A percentile compares a stretch with the other conserved stretches of the same genome.
These are phyloP conservation scores for Harpalus rufipes DNA, from an alignment of 2,888 invertebrate species.

Conservation along the genomic window DNA sequence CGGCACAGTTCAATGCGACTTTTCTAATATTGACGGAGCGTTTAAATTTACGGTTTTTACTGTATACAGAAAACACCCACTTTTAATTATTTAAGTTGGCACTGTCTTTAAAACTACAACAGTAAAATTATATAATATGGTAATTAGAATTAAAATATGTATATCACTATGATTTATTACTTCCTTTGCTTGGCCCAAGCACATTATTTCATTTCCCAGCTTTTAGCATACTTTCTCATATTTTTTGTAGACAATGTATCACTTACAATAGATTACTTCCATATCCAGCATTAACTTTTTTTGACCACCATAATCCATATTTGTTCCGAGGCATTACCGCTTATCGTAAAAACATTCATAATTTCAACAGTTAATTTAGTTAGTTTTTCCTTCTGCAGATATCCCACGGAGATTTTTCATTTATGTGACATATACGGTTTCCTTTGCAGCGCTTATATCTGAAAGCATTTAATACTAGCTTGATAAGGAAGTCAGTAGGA, in stretches of 20 bases:
- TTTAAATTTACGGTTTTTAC: too few relatives aligned
- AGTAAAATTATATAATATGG: too few relatives aligned
- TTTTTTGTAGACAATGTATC: neutral
- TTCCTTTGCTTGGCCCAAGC: too few relatives aligned
- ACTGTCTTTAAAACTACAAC: too few relatives aligned
- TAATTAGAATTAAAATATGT: too few relatives aligned
- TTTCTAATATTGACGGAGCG: too few relatives aligned
- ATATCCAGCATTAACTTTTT: neutral
- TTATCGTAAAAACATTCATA: conserved; percentile 35
- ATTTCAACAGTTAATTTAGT: conserved; percentile 17
- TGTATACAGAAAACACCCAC: too few relatives aligned
- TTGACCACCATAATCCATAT: neutral
- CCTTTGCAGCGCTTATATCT: conserved; percentile 38
- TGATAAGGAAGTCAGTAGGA: conserved; percentile 1
- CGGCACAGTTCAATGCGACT: too few relatives aligned
- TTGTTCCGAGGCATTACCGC: conserved; percentile 14
- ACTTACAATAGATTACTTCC: neutral
- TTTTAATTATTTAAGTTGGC: too few relatives aligned
- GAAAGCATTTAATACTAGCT: conserved; percentile 31
- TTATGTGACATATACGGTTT: conserved; percentile 38
- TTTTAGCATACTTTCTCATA: neutral
- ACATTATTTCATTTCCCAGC: too few relatives aligned
- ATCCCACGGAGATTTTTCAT: conserved; percentile 17
- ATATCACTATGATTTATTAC: too few relatives aligned
- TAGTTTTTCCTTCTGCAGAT: conserved; percentile 9